These are phyloP conservation scores for Alectura lathami DNA, from an alignment of 2,113 vertebrate genomes.

Conservation along the genomic window DNA sequence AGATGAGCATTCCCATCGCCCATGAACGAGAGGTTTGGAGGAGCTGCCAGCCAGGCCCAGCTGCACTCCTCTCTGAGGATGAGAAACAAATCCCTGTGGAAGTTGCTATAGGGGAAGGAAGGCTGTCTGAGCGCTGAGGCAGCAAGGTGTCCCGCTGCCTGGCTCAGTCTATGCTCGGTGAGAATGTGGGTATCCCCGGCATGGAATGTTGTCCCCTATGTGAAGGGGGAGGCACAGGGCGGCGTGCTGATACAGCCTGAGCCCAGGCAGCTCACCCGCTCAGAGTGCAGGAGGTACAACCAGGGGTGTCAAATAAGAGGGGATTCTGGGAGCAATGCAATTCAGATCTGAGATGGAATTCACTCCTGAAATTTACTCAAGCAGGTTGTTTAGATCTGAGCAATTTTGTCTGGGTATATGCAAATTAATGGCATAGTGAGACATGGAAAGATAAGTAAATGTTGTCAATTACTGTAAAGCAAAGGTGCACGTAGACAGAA, in stretches of 20 bases:
- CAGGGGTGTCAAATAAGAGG: neutral
- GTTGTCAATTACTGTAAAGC: conserved; percentile 77
- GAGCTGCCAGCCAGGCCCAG: neutral
- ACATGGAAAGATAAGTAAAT: conserved; percentile 79
- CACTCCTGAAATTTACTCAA: neutral
- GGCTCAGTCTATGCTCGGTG: neutral
- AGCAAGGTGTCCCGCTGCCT: neutral
- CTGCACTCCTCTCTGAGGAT: neutral
- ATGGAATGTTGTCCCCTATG: neutral
- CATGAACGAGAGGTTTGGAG: neutral
- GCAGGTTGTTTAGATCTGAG: conserved; percentile 16
- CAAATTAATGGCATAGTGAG: conserved; percentile 76
- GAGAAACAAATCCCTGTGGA: neutral
- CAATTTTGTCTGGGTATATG: conserved; percentile 45
- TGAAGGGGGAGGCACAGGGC: neutral
- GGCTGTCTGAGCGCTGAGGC: neutral
- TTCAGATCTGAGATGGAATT: neutral
- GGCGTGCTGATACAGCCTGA: no score
- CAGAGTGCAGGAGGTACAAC: neutral
- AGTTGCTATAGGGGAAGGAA: neutral
- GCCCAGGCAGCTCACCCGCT: fast-evolving
- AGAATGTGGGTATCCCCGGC: neutral
- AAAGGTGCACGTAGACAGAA: conserved; percentile 40
- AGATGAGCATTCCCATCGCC: neutral
- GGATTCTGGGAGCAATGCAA: neutral